Evolutionary conservation across 2,797 vertebrate species (phyloP), one percentile per base, ranked within the genome.

Genomic region (Darevskia mixta): DNA sequence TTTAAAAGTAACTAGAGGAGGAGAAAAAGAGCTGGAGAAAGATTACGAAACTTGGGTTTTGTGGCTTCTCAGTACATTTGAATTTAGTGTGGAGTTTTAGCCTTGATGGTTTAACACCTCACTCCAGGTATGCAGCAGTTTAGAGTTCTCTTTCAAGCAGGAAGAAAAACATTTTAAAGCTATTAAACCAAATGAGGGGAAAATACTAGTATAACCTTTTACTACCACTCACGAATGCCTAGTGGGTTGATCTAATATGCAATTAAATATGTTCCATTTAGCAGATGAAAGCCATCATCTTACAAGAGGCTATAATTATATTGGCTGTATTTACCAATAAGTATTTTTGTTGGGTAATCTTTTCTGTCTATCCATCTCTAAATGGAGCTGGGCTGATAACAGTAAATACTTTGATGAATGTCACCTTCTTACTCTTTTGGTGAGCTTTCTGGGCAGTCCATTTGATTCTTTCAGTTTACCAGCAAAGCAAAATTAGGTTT

Each of bases 321-420:
- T 87, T 18, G 80, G 93, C 88, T 93, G 89, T 90, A 85, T 73
- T 77, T 78, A 72, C 87, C 0, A 0, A 87, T 91, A 93, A 90
- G 79, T 90, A 91, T 82, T 79, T 55, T 89, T 86, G 86, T 75
- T 55, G 82, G 72, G 88, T 45, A 88, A 94, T 94, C 90, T 95
- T 94, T 94, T 94, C 91, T 92, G 93, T 71, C 89, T 86, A 85
- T 73, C 79, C 79, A 91, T 73, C 86, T 94, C 95, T 91, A 93
- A 95, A 95, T 94, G 94, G 88, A 90, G 86, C 35, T 87, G n/a
- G 73, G 67, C 38, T 49, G 92, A 90, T 94, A 91, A 89, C 73
- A 76, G 87, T 92, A 0, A 95, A 95, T 94, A 92, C 93, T 96
- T 95, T 94, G 87, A 93, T 94, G 91, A 84, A 93, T 94, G 93